Evolutionary conservation across 2,797 vertebrate species (phyloP), one percentile per base, ranked within the genome.

Genomic region (Mionectes olivaceus): DNA sequence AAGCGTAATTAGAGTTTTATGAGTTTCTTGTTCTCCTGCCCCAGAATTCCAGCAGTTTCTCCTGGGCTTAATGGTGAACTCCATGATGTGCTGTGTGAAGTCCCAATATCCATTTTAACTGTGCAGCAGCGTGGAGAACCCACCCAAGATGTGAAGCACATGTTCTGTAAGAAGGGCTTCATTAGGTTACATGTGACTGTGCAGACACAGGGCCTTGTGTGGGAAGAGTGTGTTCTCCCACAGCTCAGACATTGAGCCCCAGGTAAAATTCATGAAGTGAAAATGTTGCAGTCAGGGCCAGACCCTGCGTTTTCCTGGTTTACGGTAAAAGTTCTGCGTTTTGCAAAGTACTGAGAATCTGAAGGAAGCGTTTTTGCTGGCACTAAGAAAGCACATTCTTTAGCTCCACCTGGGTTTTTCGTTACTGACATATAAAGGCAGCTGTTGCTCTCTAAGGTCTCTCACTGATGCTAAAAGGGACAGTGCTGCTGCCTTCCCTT

Each of bases 1-100:
- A 93, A 79, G 69, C 18, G 7, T 81, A 89, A 86, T 89, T 83
- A 89, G 83, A 76, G 27, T 93, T 95, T 77, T 57, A 74, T 46
- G 68, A 87, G 35, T 80, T 68, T 85, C 6, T n/a, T 74, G 11
- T 76, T 80, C 76, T 87, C n/a, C 53, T 93, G 85, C 64, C 73
- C 53, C 57, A 81, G 84, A 92, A 90, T 89, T 88, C 37, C 69
- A 75, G 37, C 39, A 90, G 37, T 60, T 76, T 28, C 30, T 60
- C 65, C 49, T 64, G 57, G 52, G 27, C 56, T 83, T 89, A 27
- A 30, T 6, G 2, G 10, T 43, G 84, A 89, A 52, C 55, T 28
- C 47, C 0, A 0, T 16, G 19, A 37, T 55, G 21, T 59, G 39
- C 74, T 76, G 3, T 82, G 7, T 32, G 11, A 77, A 84, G 35